phyloP scores from a whole-genome alignment of 2,113 vertebrate species.

The Rhodinocichla rosea region DNA sequence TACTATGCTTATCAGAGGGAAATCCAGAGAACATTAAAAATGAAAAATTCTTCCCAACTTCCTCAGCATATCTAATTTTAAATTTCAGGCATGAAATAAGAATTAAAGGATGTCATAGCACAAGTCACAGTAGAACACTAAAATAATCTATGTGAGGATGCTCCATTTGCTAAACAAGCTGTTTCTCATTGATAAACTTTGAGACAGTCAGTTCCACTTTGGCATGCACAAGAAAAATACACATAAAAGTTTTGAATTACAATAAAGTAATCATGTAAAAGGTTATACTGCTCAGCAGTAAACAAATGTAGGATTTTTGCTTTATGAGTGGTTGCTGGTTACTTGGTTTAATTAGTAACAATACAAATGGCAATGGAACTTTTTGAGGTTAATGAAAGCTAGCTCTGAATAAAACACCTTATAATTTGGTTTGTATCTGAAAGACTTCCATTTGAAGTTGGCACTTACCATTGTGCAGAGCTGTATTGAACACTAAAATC shows the following conservation, averaged over 20 bases:
- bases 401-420: background rate
- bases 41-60: conserved; percentile 47
- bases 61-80: conserved; percentile 67
- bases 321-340: background rate
- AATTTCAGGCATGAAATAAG: conserved; percentile 65
- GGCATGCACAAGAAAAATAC: conserved; percentile 5
- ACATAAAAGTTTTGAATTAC: conserved; percentile 28
- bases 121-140: conserved; percentile 41
- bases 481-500: background rate
- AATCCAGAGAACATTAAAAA: conserved; percentile 62
- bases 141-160: conserved; percentile 57
- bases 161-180: conserved; percentile 67
- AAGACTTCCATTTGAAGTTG: background rate
- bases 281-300: background rate
- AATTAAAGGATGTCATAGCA: conserved; percentile 48
- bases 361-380: background rate
- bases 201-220: conserved; percentile 28
- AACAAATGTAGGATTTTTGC: background rate
- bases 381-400: background rate
- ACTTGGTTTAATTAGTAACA: background rate
- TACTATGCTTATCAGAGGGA: conserved; percentile 54
- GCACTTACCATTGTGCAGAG: background rate
- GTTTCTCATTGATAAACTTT: conserved; percentile 62
- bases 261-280: background rate
- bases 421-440: background rate